These are phyloP conservation scores for Andrena bicolor DNA, from an alignment of 2,888 invertebrate genomes.

Conservation along the genomic window DNA sequence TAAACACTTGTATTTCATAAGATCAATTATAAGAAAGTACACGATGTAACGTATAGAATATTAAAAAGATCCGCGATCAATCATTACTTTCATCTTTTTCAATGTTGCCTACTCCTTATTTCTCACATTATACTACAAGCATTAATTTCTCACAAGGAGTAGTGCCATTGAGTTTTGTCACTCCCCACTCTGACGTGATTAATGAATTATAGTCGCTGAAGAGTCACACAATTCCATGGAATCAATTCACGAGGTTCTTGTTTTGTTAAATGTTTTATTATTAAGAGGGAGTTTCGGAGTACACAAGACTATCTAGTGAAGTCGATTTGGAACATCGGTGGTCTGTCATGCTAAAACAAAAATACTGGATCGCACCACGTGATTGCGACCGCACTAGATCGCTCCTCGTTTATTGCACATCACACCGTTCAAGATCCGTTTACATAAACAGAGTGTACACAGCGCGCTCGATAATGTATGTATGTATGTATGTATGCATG, in stretches of 20 bases:
- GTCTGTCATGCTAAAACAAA: slow-evolving; percentile 76
- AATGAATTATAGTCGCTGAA: too few species aligned
- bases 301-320: slow-evolving; percentile 78
- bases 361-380: slow-evolving; percentile 75
- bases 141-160: too few species aligned
- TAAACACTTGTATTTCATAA: not conserved
- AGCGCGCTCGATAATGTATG: slow-evolving; percentile 41
- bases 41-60: slow-evolving; percentile 9
- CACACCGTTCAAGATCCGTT: slow-evolving; percentile 59
- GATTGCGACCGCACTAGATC: slow-evolving; percentile 52
- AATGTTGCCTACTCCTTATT: too few species aligned
- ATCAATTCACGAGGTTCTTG: not conserved
- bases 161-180: too few species aligned
- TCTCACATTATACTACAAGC: too few species aligned
- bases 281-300: slow-evolving; percentile 78
- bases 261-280: slow-evolving; percentile 81
- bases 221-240: not conserved
- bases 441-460: slow-evolving; percentile 55
- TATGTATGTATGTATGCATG: not conserved
- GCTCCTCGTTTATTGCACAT: slow-evolving; percentile 70
- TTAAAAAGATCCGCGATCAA: not conserved
- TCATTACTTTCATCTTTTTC: not conserved
- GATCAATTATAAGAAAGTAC: not conserved
- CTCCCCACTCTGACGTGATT: too few species aligned
- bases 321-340: slow-evolving; percentile 75